Base-by-base conservation (phyloP, 2,797 vertebrate species). In the Tiaroga cobitis region DNA sequence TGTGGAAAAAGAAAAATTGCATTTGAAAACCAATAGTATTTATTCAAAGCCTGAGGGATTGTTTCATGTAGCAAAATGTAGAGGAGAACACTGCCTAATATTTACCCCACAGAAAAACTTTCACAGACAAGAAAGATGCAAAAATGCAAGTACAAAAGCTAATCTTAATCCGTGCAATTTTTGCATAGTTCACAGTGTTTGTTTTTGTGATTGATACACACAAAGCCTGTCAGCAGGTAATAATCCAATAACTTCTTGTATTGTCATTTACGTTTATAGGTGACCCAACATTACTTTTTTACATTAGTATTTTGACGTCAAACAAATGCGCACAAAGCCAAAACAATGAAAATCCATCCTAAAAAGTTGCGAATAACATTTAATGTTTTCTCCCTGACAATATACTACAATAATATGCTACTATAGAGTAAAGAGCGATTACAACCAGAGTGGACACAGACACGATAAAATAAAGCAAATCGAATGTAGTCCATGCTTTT, bases 171-270 rank as follows among this genome's bases (percentile, higher is more conserved):
- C 5, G 29, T 51, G 41, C 69, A 74, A 80, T 29, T 29, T 32
- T 85, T 85, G 77, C 77, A 85, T 80, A 74, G 77, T 49, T 80
- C 59, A 84, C 75, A 51, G 84, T 80, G 24, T 80, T 80, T 83
- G 21, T 80, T 80, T 77, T 29, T 34, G 11, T 78, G 37, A 59
- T 16, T 69, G 6, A 77, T 34, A 68, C 18, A 56, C 18, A 77
- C 26, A 78, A 74, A 54, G 16, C 15, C 32, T 80, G 39, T 46
- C 13, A n/a, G 21, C 18, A 51, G 21, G 13, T 32, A 79, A 63
- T 69, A 32, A 84, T 37, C 29, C 67, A 72, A 56, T 72, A 74
- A 61, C 16, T 59, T 56, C 19, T 0, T 78, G 29, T 61, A 70
- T n/a, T 68, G 6, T 59, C 75, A 84, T 61, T 43, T n/a, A 79